phyloP scores from a whole-genome alignment of 2,113 vertebrate genomes.

The Pygoscelis antarcticus region DNA sequence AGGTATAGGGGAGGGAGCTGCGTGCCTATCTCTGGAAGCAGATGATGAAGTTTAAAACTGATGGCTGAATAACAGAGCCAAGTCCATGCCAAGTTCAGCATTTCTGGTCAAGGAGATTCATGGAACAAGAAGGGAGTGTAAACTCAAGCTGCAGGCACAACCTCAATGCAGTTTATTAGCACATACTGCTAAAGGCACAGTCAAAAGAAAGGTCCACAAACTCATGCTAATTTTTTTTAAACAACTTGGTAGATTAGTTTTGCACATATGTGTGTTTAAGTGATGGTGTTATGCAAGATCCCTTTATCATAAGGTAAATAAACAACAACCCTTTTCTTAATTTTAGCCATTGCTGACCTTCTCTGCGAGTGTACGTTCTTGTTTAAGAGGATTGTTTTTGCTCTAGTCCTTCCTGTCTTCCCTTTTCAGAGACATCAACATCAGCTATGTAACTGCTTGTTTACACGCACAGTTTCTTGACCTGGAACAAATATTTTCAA shows the following conservation, averaged over 20 bases:
- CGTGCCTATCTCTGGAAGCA: not conserved
- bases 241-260: not conserved
- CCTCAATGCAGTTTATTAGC: not conserved
- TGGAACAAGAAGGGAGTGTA: not conserved
- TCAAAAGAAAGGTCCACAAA: not conserved
- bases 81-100: not conserved
- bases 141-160: not conserved
- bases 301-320: not conserved
- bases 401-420: not conserved
- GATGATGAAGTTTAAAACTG: not conserved
- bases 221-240: not conserved
- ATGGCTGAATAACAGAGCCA: not conserved
- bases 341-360: not conserved
- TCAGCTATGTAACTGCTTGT: not conserved
- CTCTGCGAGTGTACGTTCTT: not conserved
- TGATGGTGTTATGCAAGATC: not conserved
- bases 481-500: not conserved
- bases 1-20: not conserved
- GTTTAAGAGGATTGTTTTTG: not conserved
- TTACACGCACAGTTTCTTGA: not conserved
- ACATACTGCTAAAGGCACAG: not conserved
- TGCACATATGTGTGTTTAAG: fast-evolving
- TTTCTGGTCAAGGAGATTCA: not conserved
- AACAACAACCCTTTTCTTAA: not conserved
- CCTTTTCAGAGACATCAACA: not conserved